Evolutionary conservation across 1,140 invertebrate genomes (phyloP), one percentile per base, ranked within the genome.

Genomic region (Fopius arisanus): DNA sequence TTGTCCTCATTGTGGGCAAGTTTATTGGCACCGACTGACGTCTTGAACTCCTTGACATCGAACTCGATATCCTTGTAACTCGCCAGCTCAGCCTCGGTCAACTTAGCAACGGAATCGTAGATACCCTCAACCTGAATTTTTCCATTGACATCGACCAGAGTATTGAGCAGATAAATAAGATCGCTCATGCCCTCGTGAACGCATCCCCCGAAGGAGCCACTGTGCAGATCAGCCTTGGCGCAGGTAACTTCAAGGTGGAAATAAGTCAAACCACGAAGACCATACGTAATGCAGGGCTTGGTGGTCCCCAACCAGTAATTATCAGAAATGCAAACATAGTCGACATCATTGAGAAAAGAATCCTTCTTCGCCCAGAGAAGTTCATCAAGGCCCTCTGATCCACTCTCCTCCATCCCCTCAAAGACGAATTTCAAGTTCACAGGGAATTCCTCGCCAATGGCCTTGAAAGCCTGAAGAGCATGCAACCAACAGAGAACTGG

Each of bases 401-500:
- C 97, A 80, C 92, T 95, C 87, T 99, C 98, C 89, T 99, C 98
- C 98, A 99, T 99, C 54, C 96, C 97, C 91, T 99, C 98, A 84
- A 99, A 96, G 19, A 96, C 91, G 89, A 99, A 99, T 91, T 98
- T 99, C 0, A 99, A 80, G 87, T 99, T 99, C 0, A 99, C 92
- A 23, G 98, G 97, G 51, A 99, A 82, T 72, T 92, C 90, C 79
- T 90, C 90, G 23, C 90, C 90, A 73, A 92, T 87, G 73, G 92
- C 91, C 87, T 97, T 93, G 83, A 92, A 98, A 10, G 94, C 96
- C 88, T 98, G 93, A 65, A 99, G 91, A 9, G 95, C 95, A 90
- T 99, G 95, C 29, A 99, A 86, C 97, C 97, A 99, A 70, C 94
- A 96, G 5, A 99, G 88, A 19, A 96, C 94, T 6, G 94, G 94